Percentiles rank a stretch among this genome's conserved stretches.
These are phyloP conservation scores for Hippocampus mohnikei DNA, from an alignment of 2,113 vertebrate genomes.

Conservation along the genomic window DNA sequence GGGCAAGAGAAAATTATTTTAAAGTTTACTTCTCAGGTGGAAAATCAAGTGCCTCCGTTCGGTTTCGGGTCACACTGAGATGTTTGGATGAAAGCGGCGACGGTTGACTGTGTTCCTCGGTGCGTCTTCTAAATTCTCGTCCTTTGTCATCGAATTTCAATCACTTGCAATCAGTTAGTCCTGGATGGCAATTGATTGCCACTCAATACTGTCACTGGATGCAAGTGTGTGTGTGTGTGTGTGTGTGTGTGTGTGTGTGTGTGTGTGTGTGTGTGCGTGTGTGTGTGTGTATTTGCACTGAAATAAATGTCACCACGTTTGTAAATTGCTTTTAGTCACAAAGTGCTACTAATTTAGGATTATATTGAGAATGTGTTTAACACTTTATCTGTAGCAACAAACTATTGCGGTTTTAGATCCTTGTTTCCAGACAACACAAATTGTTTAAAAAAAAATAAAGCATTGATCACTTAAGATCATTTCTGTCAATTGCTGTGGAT, in stretches of 20 bases:
- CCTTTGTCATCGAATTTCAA: background rate
- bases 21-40: background rate
- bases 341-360: background rate
- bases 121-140: background rate
- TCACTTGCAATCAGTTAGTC: background rate
- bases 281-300: background rate
- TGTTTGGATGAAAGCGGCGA: no score
- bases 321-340: background rate
- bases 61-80: background rate
- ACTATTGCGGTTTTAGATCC: no score
- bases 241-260: background rate
- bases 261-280: background rate
- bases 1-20: slow-evolving; percentile 1
- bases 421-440: no score
- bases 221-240: background rate
- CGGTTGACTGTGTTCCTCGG: background rate
- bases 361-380: no score
- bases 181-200: background rate
- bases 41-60: background rate
- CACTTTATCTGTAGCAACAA: no score
- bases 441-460: no score
- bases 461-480: no score
- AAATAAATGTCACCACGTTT: background rate
- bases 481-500: no score
- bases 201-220: background rate